Base-by-base conservation (phyloP, 2,113 vertebrate genomes). In the Embiotoca jacksoni region DNA sequence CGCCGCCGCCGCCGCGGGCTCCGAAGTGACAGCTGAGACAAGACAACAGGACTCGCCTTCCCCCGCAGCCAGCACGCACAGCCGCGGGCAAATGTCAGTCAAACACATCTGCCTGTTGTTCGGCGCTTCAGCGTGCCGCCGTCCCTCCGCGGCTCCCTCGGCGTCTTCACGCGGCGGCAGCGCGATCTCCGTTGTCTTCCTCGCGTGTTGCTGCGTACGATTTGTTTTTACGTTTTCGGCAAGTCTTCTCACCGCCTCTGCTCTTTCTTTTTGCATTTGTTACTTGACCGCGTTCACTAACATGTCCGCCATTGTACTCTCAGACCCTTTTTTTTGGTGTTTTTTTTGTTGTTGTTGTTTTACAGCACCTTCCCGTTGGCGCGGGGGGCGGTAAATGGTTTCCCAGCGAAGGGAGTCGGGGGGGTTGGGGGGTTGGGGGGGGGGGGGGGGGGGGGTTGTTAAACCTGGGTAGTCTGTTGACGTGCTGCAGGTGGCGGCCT, bases 401-500 rank as follows among this genome's bases (percentile, higher is more conserved):
- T 89, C 57, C 66, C 81, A 30, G 15, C 2, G 49, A 23, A 23
- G 23, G 23, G 23, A 23, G 23, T 23, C 23, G 23, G 4, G 16
- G 8, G n/a, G 8, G n/a, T n/a, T n/a, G 13, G 16, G 33, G 39
- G 7, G 72, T n/a, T n/a, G 23, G 4, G 16, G 8, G 23, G 4
- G 16, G 8, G n/a, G 8, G n/a, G 13, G 16, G 33, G 39, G 7
- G 72, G 75, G 72, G 82, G 50, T 67, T 70, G 74, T 91, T 88
- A 87, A 87, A 78, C 65, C 67, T 36, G 37, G 59, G 44, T 37
- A 66, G 76, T 80, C 36, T 87, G 84, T 78, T 92, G 90, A 91
- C 85, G 80, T 69, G 86, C 81, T 85, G 79, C 90, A 91, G 89
- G 91, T 85, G 90, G 88, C 46, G 90, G 90, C 83, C 91, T 91